phyloP scores from a whole-genome alignment of 2,113 vertebrate species.

The Salvelinus sp. region DNA sequence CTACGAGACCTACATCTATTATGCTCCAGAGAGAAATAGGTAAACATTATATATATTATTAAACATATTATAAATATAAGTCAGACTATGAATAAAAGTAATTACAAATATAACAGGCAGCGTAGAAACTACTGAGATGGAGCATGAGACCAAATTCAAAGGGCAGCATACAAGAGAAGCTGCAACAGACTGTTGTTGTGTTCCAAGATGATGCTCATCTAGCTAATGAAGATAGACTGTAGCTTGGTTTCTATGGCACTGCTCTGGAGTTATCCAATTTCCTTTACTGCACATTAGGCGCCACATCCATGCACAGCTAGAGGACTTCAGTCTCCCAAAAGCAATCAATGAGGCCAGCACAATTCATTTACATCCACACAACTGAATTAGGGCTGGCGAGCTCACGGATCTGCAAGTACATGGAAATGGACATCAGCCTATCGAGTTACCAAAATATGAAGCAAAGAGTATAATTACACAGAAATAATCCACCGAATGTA shows the following conservation, averaged over 20 bases:
- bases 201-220: conserved; percentile 5
- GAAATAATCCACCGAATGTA: background rate
- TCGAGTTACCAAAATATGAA: conserved; percentile 19
- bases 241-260: conserved; percentile 2
- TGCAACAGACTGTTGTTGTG: background rate
- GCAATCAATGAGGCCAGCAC: conserved; percentile 15
- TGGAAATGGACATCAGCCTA: conserved; percentile 4
- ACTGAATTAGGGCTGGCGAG: conserved; percentile 3
- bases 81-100: background rate
- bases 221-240: background rate
- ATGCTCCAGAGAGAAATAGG: no score
- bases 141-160: background rate
- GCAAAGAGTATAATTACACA: conserved; percentile 7
- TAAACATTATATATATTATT: no score
- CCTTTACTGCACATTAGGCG: conserved; percentile 9
- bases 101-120: background rate
- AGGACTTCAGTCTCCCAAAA: conserved; percentile 16
- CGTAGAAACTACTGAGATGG: background rate
- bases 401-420: conserved; percentile 3
- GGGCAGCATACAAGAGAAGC: background rate
- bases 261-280: conserved; percentile 14
- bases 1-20: no score
- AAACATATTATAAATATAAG: no score
- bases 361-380: conserved; percentile 28
- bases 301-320: conserved; percentile 8